These are phyloP conservation scores for Eilema caniola DNA, from an alignment of 2,888 invertebrate species.

Conservation along the genomic window DNA sequence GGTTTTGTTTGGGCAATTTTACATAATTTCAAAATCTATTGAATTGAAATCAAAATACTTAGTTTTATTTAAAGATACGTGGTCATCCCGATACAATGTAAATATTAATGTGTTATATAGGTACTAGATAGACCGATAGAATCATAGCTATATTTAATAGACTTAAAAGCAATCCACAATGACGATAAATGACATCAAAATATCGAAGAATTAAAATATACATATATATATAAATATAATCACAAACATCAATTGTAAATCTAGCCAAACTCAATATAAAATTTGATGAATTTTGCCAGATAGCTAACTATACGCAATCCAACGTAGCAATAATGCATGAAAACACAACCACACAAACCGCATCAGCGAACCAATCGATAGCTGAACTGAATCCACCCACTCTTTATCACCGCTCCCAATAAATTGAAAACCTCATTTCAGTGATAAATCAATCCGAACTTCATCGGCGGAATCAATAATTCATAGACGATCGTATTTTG, in stretches of 20 bases:
- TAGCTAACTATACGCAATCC: neutral
- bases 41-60: too few relatives aligned
- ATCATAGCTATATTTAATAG: neutral
- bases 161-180: neutral
- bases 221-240: neutral
- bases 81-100: too few relatives aligned
- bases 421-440: constrained; percentile 29
- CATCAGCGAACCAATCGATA: constrained; percentile 25
- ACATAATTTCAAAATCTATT: too few relatives aligned
- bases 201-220: neutral
- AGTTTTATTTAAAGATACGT: too few relatives aligned
- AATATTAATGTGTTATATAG: too few relatives aligned
- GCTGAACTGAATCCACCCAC: constrained; percentile 6
- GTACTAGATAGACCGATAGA: too few relatives aligned
- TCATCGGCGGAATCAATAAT: constrained; percentile 65
- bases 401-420: constrained; percentile 26
- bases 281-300: neutral
- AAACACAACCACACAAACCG: constrained; percentile 16
- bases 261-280: neutral
- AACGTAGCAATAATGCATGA: constrained; percentile 5
- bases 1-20: too few relatives aligned
- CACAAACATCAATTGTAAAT: neutral
- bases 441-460: constrained; percentile 55
- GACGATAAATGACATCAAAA: neutral
- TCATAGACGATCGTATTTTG: constrained; percentile 64